Percentiles rank a stretch among this genome's conserved stretches.
Evolutionary conservation across 2,888 invertebrate genomes (phyloP).

Genomic region (Ametastegia equiseti): DNA sequence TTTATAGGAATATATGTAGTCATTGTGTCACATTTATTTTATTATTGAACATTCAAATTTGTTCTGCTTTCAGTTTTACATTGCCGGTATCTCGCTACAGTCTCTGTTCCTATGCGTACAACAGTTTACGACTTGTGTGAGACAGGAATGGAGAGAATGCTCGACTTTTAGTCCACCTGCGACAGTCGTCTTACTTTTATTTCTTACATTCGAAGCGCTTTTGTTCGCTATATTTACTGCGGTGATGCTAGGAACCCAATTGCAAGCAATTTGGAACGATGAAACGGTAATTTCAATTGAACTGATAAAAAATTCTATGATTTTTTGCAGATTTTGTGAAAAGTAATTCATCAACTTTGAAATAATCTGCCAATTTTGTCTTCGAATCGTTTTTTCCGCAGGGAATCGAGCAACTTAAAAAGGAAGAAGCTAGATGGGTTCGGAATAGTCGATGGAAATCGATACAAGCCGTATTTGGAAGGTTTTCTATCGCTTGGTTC

Average conservation of each 20-base stretch:
- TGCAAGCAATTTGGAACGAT: conserved; percentile 98
- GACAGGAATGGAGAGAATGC: conserved; percentile 97
- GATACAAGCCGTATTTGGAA: conserved; percentile 97
- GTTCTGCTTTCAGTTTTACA: conserved; percentile 90
- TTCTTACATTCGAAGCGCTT: conserved; percentile 95
- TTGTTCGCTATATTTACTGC: conserved; percentile 98
- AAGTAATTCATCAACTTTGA: neutral
- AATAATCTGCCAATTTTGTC: conserved; percentile 32
- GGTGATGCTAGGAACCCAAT: conserved; percentile 97
- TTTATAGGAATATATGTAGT: neutral
- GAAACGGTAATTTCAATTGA: conserved; percentile 86
- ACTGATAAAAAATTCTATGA: conserved; percentile 40
- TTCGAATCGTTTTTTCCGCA: conserved; percentile 73
- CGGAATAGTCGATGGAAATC: conserved; percentile 96
- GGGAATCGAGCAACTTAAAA: conserved; percentile 98
- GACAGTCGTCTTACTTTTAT: conserved; percentile 93
- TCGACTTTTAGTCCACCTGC: conserved; percentile 96
- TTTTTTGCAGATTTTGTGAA: neutral
- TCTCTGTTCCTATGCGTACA: conserved; percentile 93
- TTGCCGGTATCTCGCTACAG: conserved; percentile 97
- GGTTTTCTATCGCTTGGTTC: conserved; percentile 96
- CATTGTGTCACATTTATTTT: conserved; percentile 15
- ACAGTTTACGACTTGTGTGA: conserved; percentile 95
- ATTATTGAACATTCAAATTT: conserved; percentile 38
- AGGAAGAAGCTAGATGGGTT: conserved; percentile 95